Conservation (phyloP, 2,113 vertebrate species). For the Elgaria multicarinata region DNA sequence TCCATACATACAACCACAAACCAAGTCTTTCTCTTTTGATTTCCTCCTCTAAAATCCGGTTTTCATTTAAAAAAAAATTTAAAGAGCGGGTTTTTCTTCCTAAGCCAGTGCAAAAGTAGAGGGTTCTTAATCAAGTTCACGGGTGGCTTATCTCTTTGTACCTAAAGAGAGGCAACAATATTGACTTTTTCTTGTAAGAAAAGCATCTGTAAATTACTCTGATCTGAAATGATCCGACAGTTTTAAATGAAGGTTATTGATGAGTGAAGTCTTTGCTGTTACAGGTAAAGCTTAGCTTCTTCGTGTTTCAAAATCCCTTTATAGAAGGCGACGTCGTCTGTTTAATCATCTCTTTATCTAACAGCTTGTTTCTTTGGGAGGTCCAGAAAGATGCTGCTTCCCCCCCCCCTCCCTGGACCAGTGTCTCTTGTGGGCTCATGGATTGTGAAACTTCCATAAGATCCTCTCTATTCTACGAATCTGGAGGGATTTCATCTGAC, state of each 20-base stretch:
- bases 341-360: conserved; percentile 37
- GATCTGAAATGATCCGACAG: conserved; percentile 26
- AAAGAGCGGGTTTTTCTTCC: not conserved
- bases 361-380: conserved; percentile 49
- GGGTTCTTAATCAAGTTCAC: conserved; percentile 3
- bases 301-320: conserved; percentile 23
- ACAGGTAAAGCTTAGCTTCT: conserved; percentile 1
- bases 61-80: not conserved
- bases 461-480: conserved; percentile 35
- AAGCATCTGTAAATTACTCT: not conserved
- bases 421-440: not conserved
- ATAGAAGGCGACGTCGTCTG: conserved; percentile 28
- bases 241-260: conserved; percentile 1
- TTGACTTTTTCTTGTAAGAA: not conserved
- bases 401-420: not conserved
- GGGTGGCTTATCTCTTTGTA: conserved; percentile 10
- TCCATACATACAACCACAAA: not conserved
- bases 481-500: not conserved
- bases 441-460: conserved; percentile 36
- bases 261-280: not conserved
- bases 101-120: conserved; percentile 13
- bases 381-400: not conserved
- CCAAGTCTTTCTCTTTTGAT: not conserved
- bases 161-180: conserved; percentile 30
- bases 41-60: not conserved